phyloP scores from a whole-genome alignment of 2,888 invertebrate genomes.

The Oligia strigilis region DNA sequence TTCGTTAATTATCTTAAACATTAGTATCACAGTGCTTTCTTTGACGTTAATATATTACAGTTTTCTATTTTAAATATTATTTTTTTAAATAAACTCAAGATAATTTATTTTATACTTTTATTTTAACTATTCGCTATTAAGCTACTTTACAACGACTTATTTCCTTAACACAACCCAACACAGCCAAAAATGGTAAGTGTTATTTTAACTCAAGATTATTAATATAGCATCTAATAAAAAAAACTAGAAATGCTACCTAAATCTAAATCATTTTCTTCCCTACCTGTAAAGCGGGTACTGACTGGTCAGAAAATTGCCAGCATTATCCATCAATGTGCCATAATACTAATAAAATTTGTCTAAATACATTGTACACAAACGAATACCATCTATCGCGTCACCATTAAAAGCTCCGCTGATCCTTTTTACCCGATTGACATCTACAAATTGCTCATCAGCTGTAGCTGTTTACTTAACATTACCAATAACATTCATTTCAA shows the following conservation, averaged over 20 bases:
- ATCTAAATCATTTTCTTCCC: neutral
- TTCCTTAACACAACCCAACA: neutral
- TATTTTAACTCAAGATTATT: neutral
- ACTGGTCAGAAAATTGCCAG: neutral
- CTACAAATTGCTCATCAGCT: neutral
- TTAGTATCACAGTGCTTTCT: slow-evolving; percentile 78
- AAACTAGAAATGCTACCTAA: neutral
- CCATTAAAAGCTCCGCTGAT: neutral
- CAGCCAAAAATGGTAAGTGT: slow-evolving; percentile 5
- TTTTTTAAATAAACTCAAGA: neutral
- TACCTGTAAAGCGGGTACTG: neutral
- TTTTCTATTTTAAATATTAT: neutral
- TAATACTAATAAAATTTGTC: neutral
- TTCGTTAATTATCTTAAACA: slow-evolving; percentile 55
- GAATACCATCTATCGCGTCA: neutral
- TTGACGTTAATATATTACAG: slow-evolving; percentile 57
- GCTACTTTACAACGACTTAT: neutral
- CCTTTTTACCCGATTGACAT: neutral
- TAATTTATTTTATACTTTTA: neutral
- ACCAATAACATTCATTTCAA: neutral
- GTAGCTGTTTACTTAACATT: neutral
- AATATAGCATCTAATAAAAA: neutral
- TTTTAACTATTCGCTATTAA: neutral
- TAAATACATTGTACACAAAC: neutral
- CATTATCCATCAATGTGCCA: neutral